phyloP scores from a whole-genome alignment of 1,140 invertebrate genomes.

The Diabrotica undecimpunctata region DNA sequence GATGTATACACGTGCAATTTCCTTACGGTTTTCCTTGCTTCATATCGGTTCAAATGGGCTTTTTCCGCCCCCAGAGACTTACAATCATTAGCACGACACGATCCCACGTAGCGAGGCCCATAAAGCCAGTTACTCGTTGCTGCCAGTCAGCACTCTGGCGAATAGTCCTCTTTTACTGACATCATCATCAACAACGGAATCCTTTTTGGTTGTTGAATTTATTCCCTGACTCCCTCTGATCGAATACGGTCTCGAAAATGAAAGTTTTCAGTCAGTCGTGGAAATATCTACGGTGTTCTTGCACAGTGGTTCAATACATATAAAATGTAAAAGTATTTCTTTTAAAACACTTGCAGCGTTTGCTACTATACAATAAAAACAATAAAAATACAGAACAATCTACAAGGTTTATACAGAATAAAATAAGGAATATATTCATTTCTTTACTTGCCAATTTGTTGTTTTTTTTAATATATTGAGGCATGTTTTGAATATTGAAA shows the following conservation, averaged over 20 bases:
- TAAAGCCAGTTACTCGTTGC: conserved; percentile 21
- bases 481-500: too few species aligned
- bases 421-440: too few species aligned
- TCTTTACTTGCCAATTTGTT: too few species aligned
- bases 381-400: too few species aligned
- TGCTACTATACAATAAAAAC: too few species aligned
- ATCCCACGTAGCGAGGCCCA: conserved; percentile 19
- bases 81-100: conserved; percentile 21
- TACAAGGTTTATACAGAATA: too few species aligned
- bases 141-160: conserved; percentile 27
- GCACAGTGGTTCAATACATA: too few species aligned
- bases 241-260: not conserved
- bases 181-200: conserved; percentile 21
- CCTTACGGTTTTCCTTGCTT: conserved; percentile 10
- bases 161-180: conserved; percentile 13
- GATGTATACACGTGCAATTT: conserved; percentile 1
- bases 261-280: not conserved
- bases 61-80: conserved; percentile 4
- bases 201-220: conserved; percentile 16
- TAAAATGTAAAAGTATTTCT: too few species aligned
- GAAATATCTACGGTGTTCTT: too few species aligned
- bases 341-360: too few species aligned
- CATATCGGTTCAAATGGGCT: conserved; percentile 13
- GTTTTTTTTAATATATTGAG: too few species aligned
- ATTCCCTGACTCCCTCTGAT: not conserved